A percentile compares a stretch with the other conserved stretches of the same genome.
These are phyloP conservation scores for Papilio machaon DNA, from an alignment of 1,140 invertebrate genomes.

Conservation along the genomic window DNA sequence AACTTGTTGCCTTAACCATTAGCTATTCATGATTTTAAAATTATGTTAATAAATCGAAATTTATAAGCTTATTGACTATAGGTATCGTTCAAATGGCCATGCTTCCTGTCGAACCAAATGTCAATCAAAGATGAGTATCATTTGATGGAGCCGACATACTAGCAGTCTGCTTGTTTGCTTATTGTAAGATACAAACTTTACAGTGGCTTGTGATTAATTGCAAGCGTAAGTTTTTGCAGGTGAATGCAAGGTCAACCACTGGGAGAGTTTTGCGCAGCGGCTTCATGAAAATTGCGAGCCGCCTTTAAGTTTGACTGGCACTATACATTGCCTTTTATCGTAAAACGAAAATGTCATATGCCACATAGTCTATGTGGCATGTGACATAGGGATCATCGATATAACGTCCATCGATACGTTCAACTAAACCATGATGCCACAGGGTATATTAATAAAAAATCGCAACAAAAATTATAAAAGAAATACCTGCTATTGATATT, in stretches of 20 bases:
- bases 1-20: neutral
- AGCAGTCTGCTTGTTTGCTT: neutral
- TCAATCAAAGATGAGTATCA: slow-evolving; percentile 22
- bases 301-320: too few relatives aligned
- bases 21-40: slow-evolving; percentile 8
- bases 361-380: too few relatives aligned
- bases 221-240: too few relatives aligned
- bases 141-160: slow-evolving; percentile 7
- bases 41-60: slow-evolving; percentile 18
- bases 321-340: neutral
- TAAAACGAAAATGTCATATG: slow-evolving; percentile 6
- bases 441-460: neutral
- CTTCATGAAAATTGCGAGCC: too few relatives aligned
- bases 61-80: slow-evolving; percentile 6
- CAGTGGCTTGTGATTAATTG: too few relatives aligned
- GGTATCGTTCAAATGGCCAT: neutral
- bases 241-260: too few relatives aligned
- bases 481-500: neutral
- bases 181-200: too few relatives aligned
- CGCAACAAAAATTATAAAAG: neutral
- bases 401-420: neutral
- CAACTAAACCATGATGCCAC: neutral
- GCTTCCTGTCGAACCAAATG: slow-evolving; percentile 20
- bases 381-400: neutral
- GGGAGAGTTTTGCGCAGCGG: too few relatives aligned